Evolutionary conservation across 2,797 vertebrate species (phyloP), one percentile per base, ranked within the genome.

Genomic region (Tapirus indicus): DNA sequence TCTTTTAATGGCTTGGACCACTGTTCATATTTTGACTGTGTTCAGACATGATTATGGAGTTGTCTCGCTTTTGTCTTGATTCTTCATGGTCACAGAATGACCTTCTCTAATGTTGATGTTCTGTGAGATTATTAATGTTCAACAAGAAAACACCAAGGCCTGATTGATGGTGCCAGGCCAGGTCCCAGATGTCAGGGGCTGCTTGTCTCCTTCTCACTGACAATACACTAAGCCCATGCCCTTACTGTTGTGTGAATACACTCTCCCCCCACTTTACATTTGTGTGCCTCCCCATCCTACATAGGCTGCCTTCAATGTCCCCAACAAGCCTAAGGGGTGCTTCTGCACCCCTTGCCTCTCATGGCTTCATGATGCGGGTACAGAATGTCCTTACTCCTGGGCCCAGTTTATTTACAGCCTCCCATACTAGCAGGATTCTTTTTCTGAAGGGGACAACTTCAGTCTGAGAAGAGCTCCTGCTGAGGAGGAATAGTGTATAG

Each of bases 181-280:
- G 56, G 25, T 64, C 35, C n/a, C 89, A 58, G 11, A 69, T 77
- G 60, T 78, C 49, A 96, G 18, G 21, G 66, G 11, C 25, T 90
- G n/a, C 60, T 93, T 95, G 32, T 78, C 66, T 85, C 41, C 88
- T 89, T 95, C 60, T 94, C 54, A 84, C 13, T 71, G 54, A 84
- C 56, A 89, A 60, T 66, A 25, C 17, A 93, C 27, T 72, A 72
- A 62, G 27, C 44, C 12, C 27, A 25, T n/a, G n/a, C 16, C 20
- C 5, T 66, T 80, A 64, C 41, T 88, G 35, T 12, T 88, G 12
- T 90, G 7, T 44, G 92, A 94, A 92, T 92, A 80, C 8, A 44
- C 29, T 82, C 21, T 85, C 27, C 27, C 20, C 16, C 3, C 25
- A 52, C 88, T 94, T 78, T 62, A 68, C 23, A 64, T 94, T 85